A percentile compares a stretch with the other conserved stretches of the same genome.
These are phyloP conservation scores for Chrysodeixis includens DNA, from an alignment of 2,888 invertebrate genomes.

Conservation along the genomic window DNA sequence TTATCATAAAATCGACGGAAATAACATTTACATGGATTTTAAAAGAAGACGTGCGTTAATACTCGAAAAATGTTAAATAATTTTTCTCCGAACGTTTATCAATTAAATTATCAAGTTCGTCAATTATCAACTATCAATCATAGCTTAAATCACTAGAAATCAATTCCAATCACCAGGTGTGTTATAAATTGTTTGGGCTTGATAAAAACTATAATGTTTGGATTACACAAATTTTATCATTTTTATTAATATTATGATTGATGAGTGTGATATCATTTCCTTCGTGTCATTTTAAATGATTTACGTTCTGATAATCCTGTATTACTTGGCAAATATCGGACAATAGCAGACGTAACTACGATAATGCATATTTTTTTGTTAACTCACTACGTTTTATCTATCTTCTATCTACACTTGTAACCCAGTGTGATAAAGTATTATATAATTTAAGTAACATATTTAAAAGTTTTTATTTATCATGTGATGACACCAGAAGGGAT, in stretches of 20 bases:
- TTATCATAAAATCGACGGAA: too few relatives aligned
- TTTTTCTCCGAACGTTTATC: too few relatives aligned
- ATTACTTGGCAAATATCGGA: constrained; percentile 10
- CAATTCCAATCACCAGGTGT: constrained; percentile 14
- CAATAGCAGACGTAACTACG: neutral
- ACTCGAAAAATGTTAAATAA: too few relatives aligned
- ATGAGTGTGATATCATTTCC: constrained; percentile 30
- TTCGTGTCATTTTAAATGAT: constrained; percentile 31
- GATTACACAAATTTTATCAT: constrained; percentile 28
- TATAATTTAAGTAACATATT: too few relatives aligned
- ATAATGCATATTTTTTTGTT: neutral
- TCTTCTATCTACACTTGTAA: too few relatives aligned
- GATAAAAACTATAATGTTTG: constrained; percentile 30
- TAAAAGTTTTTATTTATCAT: too few relatives aligned
- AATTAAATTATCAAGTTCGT: too few relatives aligned
- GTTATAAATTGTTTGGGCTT: constrained; percentile 28
- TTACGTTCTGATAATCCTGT: constrained; percentile 33
- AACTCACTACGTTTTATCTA: too few relatives aligned
- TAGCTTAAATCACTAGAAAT: neutral
- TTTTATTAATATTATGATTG: constrained; percentile 37
- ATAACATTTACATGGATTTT: too few relatives aligned
- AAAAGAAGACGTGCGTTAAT: too few relatives aligned
- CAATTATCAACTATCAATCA: constrained; percentile 17
- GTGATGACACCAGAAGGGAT: too few relatives aligned
- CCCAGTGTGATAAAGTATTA: too few relatives aligned